These are phyloP conservation scores for Scaptomyza pallida DNA, from an alignment of 1,140 invertebrate species.

Conservation along the genomic window DNA sequence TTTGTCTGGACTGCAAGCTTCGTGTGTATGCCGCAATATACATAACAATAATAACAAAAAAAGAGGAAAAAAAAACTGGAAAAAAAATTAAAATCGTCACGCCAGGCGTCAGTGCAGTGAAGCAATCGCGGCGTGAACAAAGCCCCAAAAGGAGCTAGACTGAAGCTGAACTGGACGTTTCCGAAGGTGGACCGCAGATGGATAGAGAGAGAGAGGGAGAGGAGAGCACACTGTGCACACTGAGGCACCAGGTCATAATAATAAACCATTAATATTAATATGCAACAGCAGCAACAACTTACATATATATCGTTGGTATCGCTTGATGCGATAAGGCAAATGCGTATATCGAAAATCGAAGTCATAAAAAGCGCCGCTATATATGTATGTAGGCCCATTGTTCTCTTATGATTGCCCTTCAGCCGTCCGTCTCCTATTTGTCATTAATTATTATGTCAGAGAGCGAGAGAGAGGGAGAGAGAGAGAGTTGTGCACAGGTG, in stretches of 20 bases:
- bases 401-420: slow-evolving; percentile 55
- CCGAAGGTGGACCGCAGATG: background rate
- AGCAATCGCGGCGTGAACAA: slow-evolving; percentile 69
- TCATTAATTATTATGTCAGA: slow-evolving; percentile 80
- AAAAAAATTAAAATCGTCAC: slow-evolving; percentile 79
- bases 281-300: slow-evolving; percentile 46
- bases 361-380: slow-evolving; percentile 16
- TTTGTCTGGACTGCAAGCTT: slow-evolving; percentile 48
- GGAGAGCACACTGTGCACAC: slow-evolving; percentile 10
- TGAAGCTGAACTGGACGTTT: background rate
- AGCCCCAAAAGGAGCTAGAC: slow-evolving; percentile 61
- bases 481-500: slow-evolving; percentile 54
- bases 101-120: slow-evolving; percentile 75
- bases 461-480: too few species aligned
- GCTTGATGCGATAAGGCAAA: slow-evolving; percentile 22
- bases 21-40: slow-evolving; percentile 64
- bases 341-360: slow-evolving; percentile 69
- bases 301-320: slow-evolving; percentile 7
- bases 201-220: slow-evolving; percentile 4
- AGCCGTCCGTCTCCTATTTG: slow-evolving; percentile 36
- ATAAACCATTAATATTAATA: slow-evolving; percentile 81
- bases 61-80: background rate
- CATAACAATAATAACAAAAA: slow-evolving; percentile 64
- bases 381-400: slow-evolving; percentile 40
- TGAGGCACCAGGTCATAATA: slow-evolving; percentile 75